phyloP scores from a whole-genome alignment of 2,888 invertebrate species.

The Pyrochroa serraticornis region DNA sequence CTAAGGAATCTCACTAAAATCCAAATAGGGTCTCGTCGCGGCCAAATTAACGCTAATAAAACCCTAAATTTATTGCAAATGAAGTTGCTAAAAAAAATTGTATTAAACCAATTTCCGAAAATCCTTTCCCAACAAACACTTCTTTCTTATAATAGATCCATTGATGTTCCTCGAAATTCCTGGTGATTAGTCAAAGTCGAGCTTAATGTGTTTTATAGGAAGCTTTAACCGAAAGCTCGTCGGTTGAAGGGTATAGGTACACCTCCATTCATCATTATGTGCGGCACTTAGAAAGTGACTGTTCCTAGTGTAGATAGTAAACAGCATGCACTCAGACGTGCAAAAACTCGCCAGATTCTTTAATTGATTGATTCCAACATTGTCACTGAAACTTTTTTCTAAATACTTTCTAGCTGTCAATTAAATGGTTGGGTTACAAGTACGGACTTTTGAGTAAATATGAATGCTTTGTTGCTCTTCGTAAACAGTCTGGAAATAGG shows the following conservation, averaged over 20 bases:
- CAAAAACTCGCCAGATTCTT: background rate
- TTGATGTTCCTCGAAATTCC: slow-evolving; percentile 5
- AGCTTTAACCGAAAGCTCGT: slow-evolving; percentile 2
- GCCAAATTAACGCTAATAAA: too few relatives aligned
- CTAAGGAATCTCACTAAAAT: too few relatives aligned
- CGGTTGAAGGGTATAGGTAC: slow-evolving; percentile 1
- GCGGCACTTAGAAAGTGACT: background rate
- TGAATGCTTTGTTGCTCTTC: too few relatives aligned
- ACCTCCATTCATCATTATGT: slow-evolving; percentile 8
- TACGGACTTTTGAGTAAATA: too few relatives aligned
- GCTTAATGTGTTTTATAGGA: slow-evolving; percentile 13
- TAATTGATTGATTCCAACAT: background rate
- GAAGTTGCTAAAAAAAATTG: slow-evolving; percentile 1
- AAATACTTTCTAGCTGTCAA: too few relatives aligned
- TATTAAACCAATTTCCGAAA: background rate
- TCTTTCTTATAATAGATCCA: slow-evolving; percentile 1
- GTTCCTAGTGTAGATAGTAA: too few relatives aligned
- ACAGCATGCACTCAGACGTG: too few relatives aligned
- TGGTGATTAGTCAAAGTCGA: slow-evolving; percentile 19
- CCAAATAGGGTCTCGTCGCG: too few relatives aligned
- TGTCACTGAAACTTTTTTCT: too few relatives aligned
- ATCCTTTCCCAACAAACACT: background rate
- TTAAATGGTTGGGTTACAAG: too few relatives aligned
- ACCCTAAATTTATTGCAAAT: background rate
- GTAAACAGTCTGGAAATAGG: too few relatives aligned